These are phyloP conservation scores for Plotosus lineatus DNA, from an alignment of 2,113 vertebrate genomes.

Conservation along the genomic window DNA sequence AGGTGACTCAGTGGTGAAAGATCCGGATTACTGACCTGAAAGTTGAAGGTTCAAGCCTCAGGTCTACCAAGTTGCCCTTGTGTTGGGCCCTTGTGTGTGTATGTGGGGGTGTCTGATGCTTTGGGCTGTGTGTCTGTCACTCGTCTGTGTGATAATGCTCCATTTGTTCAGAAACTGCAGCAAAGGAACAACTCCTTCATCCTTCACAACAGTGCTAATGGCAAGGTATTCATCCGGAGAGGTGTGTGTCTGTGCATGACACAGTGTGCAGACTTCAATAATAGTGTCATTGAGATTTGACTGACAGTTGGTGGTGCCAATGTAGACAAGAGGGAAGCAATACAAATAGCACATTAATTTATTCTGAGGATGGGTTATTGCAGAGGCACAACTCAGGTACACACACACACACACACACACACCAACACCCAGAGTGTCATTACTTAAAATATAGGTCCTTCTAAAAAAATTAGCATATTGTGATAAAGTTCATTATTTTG, in stretches of 20 bases:
- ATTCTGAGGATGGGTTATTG: constrained; percentile 80
- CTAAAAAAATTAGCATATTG: too few species aligned
- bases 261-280: background rate
- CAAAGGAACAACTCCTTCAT: constrained; percentile 86
- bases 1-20: too few species aligned
- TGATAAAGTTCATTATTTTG: too few species aligned
- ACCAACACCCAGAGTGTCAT: background rate
- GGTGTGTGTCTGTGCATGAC: constrained; percentile 63
- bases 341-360: constrained; percentile 82
- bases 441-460: too few species aligned
- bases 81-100: too few species aligned
- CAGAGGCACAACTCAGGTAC: constrained; percentile 81
- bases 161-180: constrained; percentile 78
- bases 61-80: too few species aligned
- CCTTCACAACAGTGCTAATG: constrained; percentile 78
- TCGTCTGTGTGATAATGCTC: constrained; percentile 75
- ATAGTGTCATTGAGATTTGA: constrained; percentile 3
- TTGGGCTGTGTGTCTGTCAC: constrained; percentile 80
- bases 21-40: too few species aligned
- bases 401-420: background rate
- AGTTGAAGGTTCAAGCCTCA: too few species aligned
- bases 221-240: constrained; percentile 89
- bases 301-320: constrained; percentile 79
- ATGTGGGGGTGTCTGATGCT: constrained; percentile 76
- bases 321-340: constrained; percentile 72